phyloP scores from a whole-genome alignment of 1,140 invertebrate genomes.

The Araneus ventricosus region DNA sequence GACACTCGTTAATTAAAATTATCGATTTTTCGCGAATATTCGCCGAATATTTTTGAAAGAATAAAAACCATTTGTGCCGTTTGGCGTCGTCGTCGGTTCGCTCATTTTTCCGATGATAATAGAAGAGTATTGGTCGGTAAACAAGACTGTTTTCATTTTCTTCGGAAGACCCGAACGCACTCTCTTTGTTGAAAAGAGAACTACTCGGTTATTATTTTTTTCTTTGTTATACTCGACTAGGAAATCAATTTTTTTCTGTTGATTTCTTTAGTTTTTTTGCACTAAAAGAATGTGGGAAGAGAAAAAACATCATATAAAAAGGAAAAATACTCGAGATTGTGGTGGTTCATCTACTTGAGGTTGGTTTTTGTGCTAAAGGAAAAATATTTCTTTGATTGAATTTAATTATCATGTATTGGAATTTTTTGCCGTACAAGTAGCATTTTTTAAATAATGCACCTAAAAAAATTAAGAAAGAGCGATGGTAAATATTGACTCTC shows the following conservation, averaged over 20 bases:
- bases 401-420: slow-evolving; percentile 24
- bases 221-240: background rate
- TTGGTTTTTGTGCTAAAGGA: background rate
- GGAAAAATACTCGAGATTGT: background rate
- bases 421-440: background rate
- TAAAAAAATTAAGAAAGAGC: background rate
- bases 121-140: background rate
- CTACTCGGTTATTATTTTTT: background rate
- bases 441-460: background rate
- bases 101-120: slow-evolving; percentile 17
- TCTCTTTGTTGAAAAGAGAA: background rate
- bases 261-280: background rate
- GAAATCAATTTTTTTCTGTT: background rate
- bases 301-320: background rate
- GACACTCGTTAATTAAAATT: slow-evolving; percentile 64
- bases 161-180: background rate
- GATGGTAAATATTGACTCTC: background rate
- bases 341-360: background rate
- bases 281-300: background rate
- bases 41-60: slow-evolving; percentile 14
- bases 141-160: slow-evolving; percentile 14
- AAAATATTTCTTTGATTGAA: slow-evolving; percentile 35
- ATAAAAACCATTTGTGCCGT: slow-evolving; percentile 45
- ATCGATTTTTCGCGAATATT: slow-evolving; percentile 45
- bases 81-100: background rate